Evolutionary conservation across 2,888 invertebrate species (phyloP).

Genomic region (Sarcophaga carnaria): DNA sequence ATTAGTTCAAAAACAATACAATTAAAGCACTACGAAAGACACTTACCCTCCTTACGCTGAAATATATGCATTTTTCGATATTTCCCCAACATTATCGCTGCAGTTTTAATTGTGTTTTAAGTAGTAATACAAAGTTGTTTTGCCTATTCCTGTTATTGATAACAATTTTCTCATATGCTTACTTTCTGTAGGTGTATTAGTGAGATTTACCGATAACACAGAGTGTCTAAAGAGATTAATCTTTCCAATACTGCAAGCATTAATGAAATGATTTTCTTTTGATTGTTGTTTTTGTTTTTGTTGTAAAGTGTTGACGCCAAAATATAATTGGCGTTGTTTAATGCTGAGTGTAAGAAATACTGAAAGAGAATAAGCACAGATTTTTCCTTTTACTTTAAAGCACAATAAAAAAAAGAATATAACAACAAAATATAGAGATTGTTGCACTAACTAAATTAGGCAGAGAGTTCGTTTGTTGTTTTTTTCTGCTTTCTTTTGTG

Average conservation of each 20-base stretch:
- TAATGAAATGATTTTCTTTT: too few species aligned
- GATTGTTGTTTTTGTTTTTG: neutral
- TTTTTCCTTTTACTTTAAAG: too few species aligned
- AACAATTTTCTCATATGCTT: neutral
- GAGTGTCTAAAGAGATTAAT: too few species aligned
- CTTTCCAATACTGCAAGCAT: too few species aligned
- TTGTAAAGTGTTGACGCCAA: too few species aligned
- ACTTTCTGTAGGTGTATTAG: neutral
- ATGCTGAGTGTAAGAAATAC: too few species aligned
- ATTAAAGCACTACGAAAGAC: too few species aligned
- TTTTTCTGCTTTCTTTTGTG: conserved; percentile 30
- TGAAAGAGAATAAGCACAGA: too few species aligned
- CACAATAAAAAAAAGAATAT: neutral
- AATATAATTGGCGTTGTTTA: too few species aligned
- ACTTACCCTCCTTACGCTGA: conserved; percentile 63
- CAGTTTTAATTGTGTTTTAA: neutral
- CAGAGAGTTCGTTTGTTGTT: neutral
- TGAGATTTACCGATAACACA: too few species aligned
- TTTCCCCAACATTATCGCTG: conserved; percentile 62
- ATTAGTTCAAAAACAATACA: too few species aligned
- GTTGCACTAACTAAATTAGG: conserved; percentile 58
- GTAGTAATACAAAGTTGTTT: neutral
- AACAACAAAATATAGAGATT: conserved; percentile 2
- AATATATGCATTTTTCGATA: conserved; percentile 62
- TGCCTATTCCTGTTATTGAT: too few species aligned